Percentiles rank a stretch among this genome's conserved stretches.
These are phyloP conservation scores for Cynaeus angustus DNA, from an alignment of 2,888 invertebrate species.

Conservation along the genomic window DNA sequence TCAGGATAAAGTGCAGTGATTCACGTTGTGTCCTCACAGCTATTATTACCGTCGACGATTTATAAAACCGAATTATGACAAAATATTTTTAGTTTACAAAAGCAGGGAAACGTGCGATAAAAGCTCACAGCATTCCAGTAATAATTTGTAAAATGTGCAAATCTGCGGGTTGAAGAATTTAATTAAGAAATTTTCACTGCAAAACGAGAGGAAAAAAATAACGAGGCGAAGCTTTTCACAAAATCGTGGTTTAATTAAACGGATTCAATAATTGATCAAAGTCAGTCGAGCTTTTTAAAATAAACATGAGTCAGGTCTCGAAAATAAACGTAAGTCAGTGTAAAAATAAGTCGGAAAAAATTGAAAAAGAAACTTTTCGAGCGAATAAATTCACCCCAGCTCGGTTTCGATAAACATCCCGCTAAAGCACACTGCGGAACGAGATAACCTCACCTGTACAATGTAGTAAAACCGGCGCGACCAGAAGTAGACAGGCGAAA, in stretches of 20 bases:
- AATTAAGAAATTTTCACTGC: constrained; percentile 11
- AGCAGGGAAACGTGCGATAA: neutral
- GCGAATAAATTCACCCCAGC: constrained; percentile 11
- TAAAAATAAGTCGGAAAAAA: constrained; percentile 25
- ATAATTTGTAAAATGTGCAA: constrained; percentile 4
- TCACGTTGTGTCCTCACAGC: neutral
- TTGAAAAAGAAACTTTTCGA: constrained; percentile 17
- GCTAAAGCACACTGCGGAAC: constrained; percentile 8
- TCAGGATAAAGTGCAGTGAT: constrained; percentile 3
- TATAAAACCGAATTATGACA: neutral
- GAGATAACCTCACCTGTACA: constrained; percentile 41
- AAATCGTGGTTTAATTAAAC: constrained; percentile 18
- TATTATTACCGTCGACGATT: constrained; percentile 18
- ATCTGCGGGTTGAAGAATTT: neutral
- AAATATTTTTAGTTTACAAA: constrained; percentile 5
- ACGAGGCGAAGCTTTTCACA: neutral
- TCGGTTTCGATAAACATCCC: constrained; percentile 12
- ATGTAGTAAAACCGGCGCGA: constrained; percentile 46
- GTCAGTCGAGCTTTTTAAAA: constrained; percentile 30
- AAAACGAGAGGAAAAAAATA: constrained; percentile 9
- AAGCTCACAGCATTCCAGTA: neutral
- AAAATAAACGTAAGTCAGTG: constrained; percentile 31
- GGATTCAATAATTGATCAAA: constrained; percentile 21
- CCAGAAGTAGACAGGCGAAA: constrained; percentile 41
- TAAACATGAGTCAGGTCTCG: constrained; percentile 37